phyloP scores from a whole-genome alignment of 2,797 vertebrate genomes.

The Trematomus bernacchii region DNA sequence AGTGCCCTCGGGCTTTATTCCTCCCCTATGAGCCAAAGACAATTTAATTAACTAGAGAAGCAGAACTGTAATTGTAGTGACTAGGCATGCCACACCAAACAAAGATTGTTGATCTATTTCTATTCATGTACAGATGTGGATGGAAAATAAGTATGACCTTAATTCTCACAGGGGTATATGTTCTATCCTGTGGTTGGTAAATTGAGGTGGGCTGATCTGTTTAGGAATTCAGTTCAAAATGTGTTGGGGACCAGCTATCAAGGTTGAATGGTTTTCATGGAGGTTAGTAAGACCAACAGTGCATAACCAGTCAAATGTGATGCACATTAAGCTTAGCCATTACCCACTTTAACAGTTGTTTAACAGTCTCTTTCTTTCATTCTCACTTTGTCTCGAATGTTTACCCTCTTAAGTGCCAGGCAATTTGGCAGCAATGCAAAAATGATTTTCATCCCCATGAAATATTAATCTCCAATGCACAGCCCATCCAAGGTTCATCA shows the following conservation, averaged over 20 bases:
- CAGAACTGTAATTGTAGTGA: slow-evolving; percentile 49
- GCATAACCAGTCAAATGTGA: neutral
- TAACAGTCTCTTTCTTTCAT: neutral
- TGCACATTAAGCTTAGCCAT: neutral
- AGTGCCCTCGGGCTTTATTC: slow-evolving; percentile 40
- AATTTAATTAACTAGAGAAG: slow-evolving; percentile 68
- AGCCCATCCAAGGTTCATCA: neutral
- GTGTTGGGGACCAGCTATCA: neutral
- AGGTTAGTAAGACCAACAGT: neutral
- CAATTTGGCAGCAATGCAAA: slow-evolving; percentile 41
- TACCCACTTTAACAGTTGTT: neutral
- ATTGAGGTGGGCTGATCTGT: neutral
- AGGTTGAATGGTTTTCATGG: neutral
- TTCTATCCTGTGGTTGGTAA: neutral
- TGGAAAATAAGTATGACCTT: slow-evolving; percentile 1
- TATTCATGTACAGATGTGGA: slow-evolving; percentile 8
- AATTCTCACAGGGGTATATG: neutral
- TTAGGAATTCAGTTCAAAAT: neutral
- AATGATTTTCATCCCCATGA: slow-evolving; percentile 35
- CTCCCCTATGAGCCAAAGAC: slow-evolving; percentile 53
- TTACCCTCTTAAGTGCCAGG: slow-evolving; percentile 25
- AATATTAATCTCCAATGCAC: slow-evolving; percentile 52
- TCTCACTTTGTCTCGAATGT: slow-evolving; percentile 15
- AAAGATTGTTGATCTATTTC: neutral
- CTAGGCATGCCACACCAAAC: neutral